Evolutionary conservation across 1,140 invertebrate genomes (phyloP).

Genomic region (Pentalonia nigronervosa): DNA sequence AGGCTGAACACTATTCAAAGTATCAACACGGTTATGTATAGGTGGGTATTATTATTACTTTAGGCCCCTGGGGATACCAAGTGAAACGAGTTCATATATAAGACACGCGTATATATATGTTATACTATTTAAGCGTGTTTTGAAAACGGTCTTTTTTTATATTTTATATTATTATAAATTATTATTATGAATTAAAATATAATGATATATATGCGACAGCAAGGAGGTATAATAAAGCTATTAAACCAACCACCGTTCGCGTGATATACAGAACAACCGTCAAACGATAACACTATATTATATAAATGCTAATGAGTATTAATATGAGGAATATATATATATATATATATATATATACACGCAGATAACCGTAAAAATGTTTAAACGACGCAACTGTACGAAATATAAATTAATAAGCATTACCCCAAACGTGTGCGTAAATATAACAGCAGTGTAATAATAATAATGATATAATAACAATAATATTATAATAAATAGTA

Average conservation of each 20-base stretch:
- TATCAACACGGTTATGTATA: too few species aligned
- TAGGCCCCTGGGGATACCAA: too few species aligned
- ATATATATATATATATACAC: neutral
- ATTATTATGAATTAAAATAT: too few species aligned
- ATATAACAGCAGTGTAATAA: neutral
- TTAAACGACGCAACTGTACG: neutral
- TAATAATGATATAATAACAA: neutral
- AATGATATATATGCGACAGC: neutral
- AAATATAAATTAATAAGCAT: constrained; percentile 12
- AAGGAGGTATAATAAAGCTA: too few species aligned
- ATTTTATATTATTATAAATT: too few species aligned
- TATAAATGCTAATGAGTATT: neutral
- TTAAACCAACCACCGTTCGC: neutral
- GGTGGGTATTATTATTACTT: too few species aligned
- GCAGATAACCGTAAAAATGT: neutral
- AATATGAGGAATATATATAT: too few species aligned
- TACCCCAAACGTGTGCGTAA: neutral
- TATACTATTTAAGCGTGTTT: too few species aligned
- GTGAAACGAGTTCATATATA: too few species aligned
- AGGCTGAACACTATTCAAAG: too few species aligned
- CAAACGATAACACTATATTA: neutral
- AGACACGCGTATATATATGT: too few species aligned
- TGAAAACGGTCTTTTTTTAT: too few species aligned
- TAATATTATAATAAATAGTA: neutral
- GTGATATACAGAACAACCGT: neutral